Evolutionary conservation across 2,888 invertebrate species (phyloP), one percentile per base, ranked within the genome.

Genomic region (Poecilus cupreus): DNA sequence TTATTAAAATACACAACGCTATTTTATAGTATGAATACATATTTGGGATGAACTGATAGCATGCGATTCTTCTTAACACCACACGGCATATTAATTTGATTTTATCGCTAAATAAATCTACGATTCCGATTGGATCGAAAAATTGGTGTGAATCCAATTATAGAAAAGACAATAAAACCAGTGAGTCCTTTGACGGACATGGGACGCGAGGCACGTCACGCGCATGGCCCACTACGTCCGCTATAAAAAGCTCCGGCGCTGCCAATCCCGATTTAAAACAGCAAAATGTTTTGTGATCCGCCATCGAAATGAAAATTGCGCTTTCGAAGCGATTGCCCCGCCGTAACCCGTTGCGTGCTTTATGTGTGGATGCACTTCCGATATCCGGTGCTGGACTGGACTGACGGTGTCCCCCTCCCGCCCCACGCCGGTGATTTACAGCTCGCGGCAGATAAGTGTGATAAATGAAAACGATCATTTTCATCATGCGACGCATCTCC

Each of bases 401-500:
- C 46, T 46, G 46, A 46, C 46, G 11, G 13, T n/a, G 18, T 18
- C 18, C 1, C 51, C 18, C 18, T 1, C 18, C 5, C 18, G 18
- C 16, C 2, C 51, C 51, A 1, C 18, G 18, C 3, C 16, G 4
- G 51, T 51, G 51, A 51, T 51, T 51, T 51, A 54, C 51, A 51
- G 26, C 37, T 37, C 32, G 32, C 57, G 26, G 32, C 11, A 68
- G 68, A 68, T 79, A 79, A 79, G 79, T 79, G 26, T 79, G 70
- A 79, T 79, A 51, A 68, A 79, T 79, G 79, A 79, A 68, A 79
- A 51, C 70, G 26, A 70, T 70, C 64, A 79, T 70, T 76, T 76
- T 51, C 49, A 76, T 76, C 76, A 76, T 18, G 26, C 68, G 18
- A 68, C 70, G n/a, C n/a, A 11, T 20, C 18, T 18, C 16, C 13